phyloP scores from a whole-genome alignment of 1,140 invertebrate genomes.

The Papilio machaon region DNA sequence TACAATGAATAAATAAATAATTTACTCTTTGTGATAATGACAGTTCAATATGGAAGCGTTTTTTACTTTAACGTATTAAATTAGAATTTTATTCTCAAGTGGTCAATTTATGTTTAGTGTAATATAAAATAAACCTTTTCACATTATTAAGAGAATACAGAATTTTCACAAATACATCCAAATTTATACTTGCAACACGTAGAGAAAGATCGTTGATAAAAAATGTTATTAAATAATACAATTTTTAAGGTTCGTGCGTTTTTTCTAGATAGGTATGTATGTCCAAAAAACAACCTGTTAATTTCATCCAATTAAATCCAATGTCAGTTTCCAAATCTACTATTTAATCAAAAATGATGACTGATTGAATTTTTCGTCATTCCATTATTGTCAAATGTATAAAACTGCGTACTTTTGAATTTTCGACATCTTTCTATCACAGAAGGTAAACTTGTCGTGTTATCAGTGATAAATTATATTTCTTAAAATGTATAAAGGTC shows the following conservation, averaged over 20 bases:
- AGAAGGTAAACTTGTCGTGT: not conserved
- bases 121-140: not conserved
- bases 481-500: not conserved
- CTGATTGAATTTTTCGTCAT: not conserved
- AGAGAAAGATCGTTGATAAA: too few species aligned
- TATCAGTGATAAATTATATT: not conserved
- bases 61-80: not conserved
- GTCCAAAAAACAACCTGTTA: not conserved
- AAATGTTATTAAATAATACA: too few species aligned
- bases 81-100: not conserved
- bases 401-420: not conserved
- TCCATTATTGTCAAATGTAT: slow-evolving; percentile 15
- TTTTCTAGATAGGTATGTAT: not conserved
- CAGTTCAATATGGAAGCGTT: not conserved
- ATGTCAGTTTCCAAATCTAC: slow-evolving; percentile 34
- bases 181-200: too few species aligned
- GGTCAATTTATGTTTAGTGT: not conserved
- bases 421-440: not conserved
- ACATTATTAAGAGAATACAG: not conserved
- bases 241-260: too few species aligned
- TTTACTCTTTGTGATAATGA: slow-evolving; percentile 20
- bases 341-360: slow-evolving; percentile 37
- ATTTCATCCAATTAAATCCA: not conserved
- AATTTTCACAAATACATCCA: too few species aligned
- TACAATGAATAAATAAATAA: slow-evolving; percentile 21